phyloP scores from a whole-genome alignment of 2,797 vertebrate species.

The Sebastes trivittatus region DNA sequence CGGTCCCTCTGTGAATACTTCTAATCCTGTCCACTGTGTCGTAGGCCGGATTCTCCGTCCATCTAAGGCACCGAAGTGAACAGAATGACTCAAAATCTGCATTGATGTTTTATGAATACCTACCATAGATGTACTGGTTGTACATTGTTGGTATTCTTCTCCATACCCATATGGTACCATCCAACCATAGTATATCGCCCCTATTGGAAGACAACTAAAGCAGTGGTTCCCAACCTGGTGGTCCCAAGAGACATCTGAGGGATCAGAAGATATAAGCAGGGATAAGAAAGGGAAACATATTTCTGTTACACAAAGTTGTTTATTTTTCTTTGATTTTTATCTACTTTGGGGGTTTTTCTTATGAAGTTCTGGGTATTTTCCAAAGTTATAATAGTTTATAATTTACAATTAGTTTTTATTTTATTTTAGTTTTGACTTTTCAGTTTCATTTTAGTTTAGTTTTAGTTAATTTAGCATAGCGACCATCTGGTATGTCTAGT shows the following conservation, averaged over 20 bases:
- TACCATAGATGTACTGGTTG: neutral
- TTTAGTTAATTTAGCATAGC: too few relatives aligned
- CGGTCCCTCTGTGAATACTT: slow-evolving; percentile 22
- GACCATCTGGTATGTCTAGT: too few relatives aligned
- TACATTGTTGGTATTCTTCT: neutral
- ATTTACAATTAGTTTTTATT: too few relatives aligned
- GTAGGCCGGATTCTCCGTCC: neutral
- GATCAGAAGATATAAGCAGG: neutral
- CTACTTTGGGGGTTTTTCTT: neutral
- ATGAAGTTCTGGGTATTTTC: neutral
- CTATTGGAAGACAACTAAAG: neutral
- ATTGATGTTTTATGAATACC: neutral
- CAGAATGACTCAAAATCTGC: neutral
- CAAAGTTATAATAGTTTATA: too few relatives aligned
- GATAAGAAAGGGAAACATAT: neutral
- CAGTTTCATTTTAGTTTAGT: too few relatives aligned
- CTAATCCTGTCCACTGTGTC: slow-evolving; percentile 6
- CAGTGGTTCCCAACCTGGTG: neutral
- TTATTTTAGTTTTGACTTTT: too few relatives aligned
- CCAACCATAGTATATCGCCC: too few relatives aligned
- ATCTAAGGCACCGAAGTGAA: neutral
- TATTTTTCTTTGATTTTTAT: neutral
- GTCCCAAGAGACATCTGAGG: neutral
- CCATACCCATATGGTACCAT: neutral
- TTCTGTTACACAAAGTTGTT: neutral